Conservation (phyloP, 2,888 invertebrate genomes). For the Ptilodon capucinus region DNA sequence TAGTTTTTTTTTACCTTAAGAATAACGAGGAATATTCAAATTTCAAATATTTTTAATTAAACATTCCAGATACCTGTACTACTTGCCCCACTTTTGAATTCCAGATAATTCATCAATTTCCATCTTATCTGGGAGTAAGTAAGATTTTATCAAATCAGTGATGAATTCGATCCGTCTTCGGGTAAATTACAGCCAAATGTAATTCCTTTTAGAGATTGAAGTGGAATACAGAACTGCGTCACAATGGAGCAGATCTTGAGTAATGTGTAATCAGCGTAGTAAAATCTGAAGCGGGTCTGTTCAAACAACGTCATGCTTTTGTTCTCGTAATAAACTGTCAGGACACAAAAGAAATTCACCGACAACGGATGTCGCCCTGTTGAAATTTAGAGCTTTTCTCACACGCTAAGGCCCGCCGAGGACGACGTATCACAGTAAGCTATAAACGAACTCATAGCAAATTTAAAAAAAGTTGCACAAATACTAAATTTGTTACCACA, state of each 20-base stretch:
- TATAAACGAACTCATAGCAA: too few relatives aligned
- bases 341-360: conserved; percentile 70
- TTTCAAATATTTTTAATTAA: too few relatives aligned
- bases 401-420: conserved; percentile 28
- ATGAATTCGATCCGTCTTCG: conserved; percentile 47
- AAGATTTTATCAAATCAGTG: conserved; percentile 41
- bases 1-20: too few relatives aligned
- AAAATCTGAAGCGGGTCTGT: conserved; percentile 68
- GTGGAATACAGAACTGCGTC: conserved; percentile 58
- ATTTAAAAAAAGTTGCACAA: too few relatives aligned
- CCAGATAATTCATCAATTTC: conserved; percentile 6
- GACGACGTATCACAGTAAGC: neutral
- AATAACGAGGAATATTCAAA: too few relatives aligned
- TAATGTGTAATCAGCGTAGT: conserved; percentile 68
- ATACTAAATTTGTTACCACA: too few relatives aligned
- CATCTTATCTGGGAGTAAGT: conserved; percentile 27
- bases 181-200: conserved; percentile 59
- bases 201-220: conserved; percentile 59
- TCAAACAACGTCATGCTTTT: conserved; percentile 68
- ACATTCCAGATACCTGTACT: conserved; percentile 1
- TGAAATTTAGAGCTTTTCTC: conserved; percentile 58
- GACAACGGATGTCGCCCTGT: conserved; percentile 61
- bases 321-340: conserved; percentile 76
- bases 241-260: conserved; percentile 65
- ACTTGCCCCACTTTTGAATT: neutral